Conservation (phyloP, 1,140 invertebrate genomes). For the Diorhabda elongata region DNA sequence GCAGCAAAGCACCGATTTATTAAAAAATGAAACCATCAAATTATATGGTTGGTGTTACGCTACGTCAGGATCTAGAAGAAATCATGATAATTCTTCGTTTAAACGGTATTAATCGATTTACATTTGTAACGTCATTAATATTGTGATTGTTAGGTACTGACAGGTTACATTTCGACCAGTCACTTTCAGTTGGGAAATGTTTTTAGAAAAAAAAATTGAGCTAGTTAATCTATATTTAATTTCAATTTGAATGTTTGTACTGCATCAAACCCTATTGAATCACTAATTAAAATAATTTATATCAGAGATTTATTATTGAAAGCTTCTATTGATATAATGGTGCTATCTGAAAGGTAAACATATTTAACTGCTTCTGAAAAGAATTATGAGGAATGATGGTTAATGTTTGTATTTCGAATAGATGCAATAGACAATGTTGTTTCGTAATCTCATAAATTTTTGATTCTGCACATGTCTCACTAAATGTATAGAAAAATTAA, state of each 20-base stretch:
- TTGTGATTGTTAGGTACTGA: background rate
- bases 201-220: background rate
- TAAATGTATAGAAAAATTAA: too few relatives aligned
- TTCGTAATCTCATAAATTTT: too few relatives aligned
- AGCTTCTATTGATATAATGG: too few relatives aligned
- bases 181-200: background rate
- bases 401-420: too few relatives aligned
- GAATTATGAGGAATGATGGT: too few relatives aligned
- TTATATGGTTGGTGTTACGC: background rate
- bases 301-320: too few relatives aligned
- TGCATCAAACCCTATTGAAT: too few relatives aligned
- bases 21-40: slow-evolving; percentile 3
- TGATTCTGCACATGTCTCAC: too few relatives aligned
- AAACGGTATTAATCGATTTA: slow-evolving; percentile 3
- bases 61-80: background rate
- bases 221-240: slow-evolving; percentile 1
- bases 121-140: background rate
- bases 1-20: background rate
- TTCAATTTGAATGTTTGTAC: background rate
- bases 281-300: too few relatives aligned
- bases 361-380: too few relatives aligned
- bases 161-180: background rate
- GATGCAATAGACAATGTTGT: too few relatives aligned
- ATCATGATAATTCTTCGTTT: background rate
- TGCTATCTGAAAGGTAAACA: too few relatives aligned